These are phyloP conservation scores for Euphysa ruthae DNA, from an alignment of 30 jellyfish, hydroid and myxozoan genomes.

Conservation along the genomic window DNA sequence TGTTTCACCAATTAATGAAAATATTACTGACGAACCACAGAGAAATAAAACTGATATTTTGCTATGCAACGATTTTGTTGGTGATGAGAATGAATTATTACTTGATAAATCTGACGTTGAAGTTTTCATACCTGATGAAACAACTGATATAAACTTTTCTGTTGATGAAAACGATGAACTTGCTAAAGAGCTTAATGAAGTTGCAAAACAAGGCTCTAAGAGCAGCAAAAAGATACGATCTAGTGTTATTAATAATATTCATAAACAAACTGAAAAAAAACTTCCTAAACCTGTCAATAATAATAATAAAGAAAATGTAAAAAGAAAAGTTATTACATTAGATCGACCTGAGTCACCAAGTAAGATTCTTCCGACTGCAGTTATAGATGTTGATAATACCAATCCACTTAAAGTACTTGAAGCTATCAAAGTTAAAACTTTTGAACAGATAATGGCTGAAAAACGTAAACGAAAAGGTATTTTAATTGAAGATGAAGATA, in stretches of 20 bases:
- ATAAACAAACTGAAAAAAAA: background rate
- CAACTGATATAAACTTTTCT: conserved; percentile 26
- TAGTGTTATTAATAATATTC: background rate
- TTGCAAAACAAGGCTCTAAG: background rate
- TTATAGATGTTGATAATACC: background rate
- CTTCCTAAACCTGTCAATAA: background rate
- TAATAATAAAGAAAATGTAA: background rate
- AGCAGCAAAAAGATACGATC: background rate
- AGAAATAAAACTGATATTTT: background rate
- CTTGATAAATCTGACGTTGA: conserved; percentile 1
- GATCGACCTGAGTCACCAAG: background rate
- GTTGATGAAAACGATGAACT: conserved; percentile 31
- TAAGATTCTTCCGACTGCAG: background rate
- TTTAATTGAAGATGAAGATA: conserved; percentile 1
- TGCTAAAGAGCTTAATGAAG: conserved; percentile 18
- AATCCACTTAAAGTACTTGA: background rate
- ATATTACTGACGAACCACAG: background rate
- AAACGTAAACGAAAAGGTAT: conserved; percentile 60
- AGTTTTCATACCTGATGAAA: conserved; percentile 23
- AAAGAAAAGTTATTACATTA: background rate
- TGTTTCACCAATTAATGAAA: conserved; percentile 21
- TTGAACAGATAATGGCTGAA: conserved; percentile 86
- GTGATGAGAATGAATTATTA: background rate
- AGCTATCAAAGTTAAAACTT: conserved; percentile 43
- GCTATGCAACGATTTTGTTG: no score